phyloP scores from a whole-genome alignment of 2,797 vertebrate genomes.

The Xyrichtys novacula region DNA sequence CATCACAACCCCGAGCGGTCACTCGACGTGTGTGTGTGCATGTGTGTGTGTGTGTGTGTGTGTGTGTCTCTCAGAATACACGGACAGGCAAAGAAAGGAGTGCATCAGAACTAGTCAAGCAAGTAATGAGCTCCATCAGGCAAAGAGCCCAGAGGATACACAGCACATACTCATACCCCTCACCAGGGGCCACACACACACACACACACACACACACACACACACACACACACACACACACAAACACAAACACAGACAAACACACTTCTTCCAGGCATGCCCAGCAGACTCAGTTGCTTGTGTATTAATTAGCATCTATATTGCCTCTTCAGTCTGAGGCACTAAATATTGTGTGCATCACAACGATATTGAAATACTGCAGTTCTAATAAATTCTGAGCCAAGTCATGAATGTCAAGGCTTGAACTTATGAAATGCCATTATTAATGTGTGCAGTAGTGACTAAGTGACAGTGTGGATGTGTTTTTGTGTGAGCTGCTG shows the following conservation, averaged over 20 bases:
- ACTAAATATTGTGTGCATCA: conserved; percentile 66
- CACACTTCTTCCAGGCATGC: conserved; percentile 48
- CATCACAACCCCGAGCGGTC: conserved; percentile 38
- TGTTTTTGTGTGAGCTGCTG: too few species aligned
- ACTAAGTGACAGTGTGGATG: not conserved
- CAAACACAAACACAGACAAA: conserved; percentile 20
- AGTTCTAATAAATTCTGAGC: conserved; percentile 18
- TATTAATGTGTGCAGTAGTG: conserved; percentile 10
- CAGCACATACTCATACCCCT: conserved; percentile 45
- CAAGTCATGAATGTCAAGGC: conserved; percentile 19
- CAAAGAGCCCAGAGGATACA: conserved; percentile 52
- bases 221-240: conserved; percentile 22
- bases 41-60: conserved; percentile 15
- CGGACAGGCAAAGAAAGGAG: conserved; percentile 37
- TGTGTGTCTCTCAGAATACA: conserved; percentile 22
- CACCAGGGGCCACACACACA: conserved; percentile 11
- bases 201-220: conserved; percentile 7
- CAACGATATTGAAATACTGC: conserved; percentile 51
- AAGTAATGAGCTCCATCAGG: conserved; percentile 75
- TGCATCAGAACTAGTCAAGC: conserved; percentile 59
- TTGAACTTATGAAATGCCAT: conserved; percentile 27
- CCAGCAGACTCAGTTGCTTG: conserved; percentile 61
- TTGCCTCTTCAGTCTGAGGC: conserved; percentile 56
- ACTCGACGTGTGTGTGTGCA: conserved; percentile 26
- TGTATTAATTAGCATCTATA: conserved; percentile 77